Evolutionary conservation across 2,113 vertebrate genomes (phyloP).

Genomic region (Hyla sarda): DNA sequence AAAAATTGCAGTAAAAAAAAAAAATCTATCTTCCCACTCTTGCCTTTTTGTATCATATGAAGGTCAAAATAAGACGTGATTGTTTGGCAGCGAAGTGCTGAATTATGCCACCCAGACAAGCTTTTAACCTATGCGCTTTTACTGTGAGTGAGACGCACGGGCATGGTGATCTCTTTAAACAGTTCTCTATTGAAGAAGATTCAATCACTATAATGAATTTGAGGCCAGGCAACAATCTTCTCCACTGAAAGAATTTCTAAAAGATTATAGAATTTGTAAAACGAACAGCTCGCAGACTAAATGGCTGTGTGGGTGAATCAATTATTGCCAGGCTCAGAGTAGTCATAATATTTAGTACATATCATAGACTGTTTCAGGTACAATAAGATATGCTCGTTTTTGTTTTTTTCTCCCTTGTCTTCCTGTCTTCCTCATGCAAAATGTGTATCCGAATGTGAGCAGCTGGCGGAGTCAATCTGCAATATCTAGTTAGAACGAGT

Average conservation of each 20-base stretch:
- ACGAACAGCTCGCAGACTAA: constrained; percentile 89
- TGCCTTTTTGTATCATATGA: constrained; percentile 88
- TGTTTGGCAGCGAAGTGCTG: constrained; percentile 88
- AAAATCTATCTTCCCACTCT: constrained; percentile 74
- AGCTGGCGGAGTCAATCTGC: constrained; percentile 67
- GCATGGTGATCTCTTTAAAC: constrained; percentile 84
- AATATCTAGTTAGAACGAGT: constrained; percentile 65
- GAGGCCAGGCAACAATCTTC: constrained; percentile 90
- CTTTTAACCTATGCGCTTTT: constrained; percentile 92
- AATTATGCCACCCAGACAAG: constrained; percentile 93
- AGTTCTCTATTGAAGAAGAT: constrained; percentile 93
- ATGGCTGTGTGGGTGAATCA: constrained; percentile 89
- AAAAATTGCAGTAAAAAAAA: constrained; percentile 72
- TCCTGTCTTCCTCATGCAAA: constrained; percentile 65
- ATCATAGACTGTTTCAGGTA: constrained; percentile 87
- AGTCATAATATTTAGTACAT: constrained; percentile 91
- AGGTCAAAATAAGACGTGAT: constrained; percentile 92
- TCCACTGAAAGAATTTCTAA: constrained; percentile 92
- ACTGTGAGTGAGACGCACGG: constrained; percentile 80
- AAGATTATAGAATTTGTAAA: constrained; percentile 94
- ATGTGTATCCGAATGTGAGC: constrained; percentile 64
- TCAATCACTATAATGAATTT: constrained; percentile 96
- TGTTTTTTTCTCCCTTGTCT: constrained; percentile 6
- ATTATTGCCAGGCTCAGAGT: constrained; percentile 84
- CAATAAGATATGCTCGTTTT: constrained; percentile 76